These are phyloP conservation scores for Calephelis virginiensis DNA, from an alignment of 1,140 invertebrate genomes.

Conservation along the genomic window DNA sequence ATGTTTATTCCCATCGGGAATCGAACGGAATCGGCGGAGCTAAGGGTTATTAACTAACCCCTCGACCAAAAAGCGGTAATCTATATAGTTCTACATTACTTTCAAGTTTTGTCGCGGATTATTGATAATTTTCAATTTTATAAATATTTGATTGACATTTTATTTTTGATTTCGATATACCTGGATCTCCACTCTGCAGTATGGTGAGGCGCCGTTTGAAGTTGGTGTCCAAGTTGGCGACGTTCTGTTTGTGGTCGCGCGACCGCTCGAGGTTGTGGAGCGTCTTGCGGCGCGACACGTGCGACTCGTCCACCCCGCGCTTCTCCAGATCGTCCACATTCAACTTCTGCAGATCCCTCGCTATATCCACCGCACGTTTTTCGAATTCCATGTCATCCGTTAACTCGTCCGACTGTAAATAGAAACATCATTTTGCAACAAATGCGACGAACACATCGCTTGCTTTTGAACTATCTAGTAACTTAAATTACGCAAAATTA, in stretches of 20 bases:
- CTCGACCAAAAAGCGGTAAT: no score
- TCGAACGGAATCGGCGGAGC: no score
- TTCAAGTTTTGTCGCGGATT: no score
- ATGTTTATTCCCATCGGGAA: no score
- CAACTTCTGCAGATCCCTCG: conserved; percentile 90
- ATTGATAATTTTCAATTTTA: no score
- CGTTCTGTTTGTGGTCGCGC: conserved; percentile 87
- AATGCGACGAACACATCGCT: no score
- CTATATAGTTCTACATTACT: no score
- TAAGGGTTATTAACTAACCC: no score
- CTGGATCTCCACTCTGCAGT: conserved; percentile 49
- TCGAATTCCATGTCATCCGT: conserved; percentile 91
- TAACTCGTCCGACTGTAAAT: conserved; percentile 85
- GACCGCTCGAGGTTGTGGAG: conserved; percentile 93
- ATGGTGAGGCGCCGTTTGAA: conserved; percentile 93
- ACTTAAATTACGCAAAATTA: background rate
- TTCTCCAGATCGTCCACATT: conserved; percentile 91
- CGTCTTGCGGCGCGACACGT: conserved; percentile 89
- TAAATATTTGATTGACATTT: no score
- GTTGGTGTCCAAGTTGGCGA: conserved; percentile 94
- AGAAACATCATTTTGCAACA: no score
- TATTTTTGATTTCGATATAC: conserved; percentile 28
- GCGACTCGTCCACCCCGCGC: conserved; percentile 87
- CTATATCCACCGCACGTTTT: conserved; percentile 94
- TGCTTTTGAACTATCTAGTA: background rate